phyloP scores from a whole-genome alignment of 2,888 invertebrate genomes.

The Phymatocera aterrima region DNA sequence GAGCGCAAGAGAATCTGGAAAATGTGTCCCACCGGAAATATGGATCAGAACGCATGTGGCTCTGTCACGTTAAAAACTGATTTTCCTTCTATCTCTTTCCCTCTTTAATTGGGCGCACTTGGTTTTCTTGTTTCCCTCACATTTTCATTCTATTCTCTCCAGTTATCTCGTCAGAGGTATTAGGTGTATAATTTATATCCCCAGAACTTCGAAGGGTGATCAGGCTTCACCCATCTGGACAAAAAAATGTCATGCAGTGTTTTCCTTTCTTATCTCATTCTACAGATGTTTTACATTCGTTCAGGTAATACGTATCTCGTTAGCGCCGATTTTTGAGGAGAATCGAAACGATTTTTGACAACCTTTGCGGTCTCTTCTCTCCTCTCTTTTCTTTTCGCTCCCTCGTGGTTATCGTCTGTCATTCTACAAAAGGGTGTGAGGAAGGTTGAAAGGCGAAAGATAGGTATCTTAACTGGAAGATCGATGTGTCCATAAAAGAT shows the following conservation, averaged over 20 bases:
- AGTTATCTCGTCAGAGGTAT: too few relatives aligned
- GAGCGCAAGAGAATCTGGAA: conserved; percentile 33
- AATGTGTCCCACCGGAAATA: conserved; percentile 40
- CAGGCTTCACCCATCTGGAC: too few relatives aligned
- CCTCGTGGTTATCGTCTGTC: background rate
- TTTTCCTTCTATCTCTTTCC: background rate
- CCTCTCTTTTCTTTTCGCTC: background rate
- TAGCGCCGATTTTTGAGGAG: background rate
- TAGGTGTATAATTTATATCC: too few relatives aligned
- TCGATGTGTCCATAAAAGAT: background rate
- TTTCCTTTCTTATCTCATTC: too few relatives aligned
- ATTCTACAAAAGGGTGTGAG: background rate
- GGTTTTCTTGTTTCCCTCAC: background rate
- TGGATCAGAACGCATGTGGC: background rate
- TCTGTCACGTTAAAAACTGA: background rate
- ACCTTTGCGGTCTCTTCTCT: background rate
- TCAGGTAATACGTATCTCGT: too few relatives aligned
- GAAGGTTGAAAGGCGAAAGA: background rate
- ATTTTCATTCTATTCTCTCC: background rate
- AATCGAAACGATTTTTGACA: conserved; percentile 12
- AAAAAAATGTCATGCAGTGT: too few relatives aligned
- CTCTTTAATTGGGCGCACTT: too few relatives aligned
- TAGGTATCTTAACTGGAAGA: background rate
- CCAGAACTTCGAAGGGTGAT: too few relatives aligned
- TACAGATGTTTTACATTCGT: too few relatives aligned